phyloP scores from a whole-genome alignment of 30 jellyfish, hydroid and myxozoan genomes.

The Aurelia aurita region DNA sequence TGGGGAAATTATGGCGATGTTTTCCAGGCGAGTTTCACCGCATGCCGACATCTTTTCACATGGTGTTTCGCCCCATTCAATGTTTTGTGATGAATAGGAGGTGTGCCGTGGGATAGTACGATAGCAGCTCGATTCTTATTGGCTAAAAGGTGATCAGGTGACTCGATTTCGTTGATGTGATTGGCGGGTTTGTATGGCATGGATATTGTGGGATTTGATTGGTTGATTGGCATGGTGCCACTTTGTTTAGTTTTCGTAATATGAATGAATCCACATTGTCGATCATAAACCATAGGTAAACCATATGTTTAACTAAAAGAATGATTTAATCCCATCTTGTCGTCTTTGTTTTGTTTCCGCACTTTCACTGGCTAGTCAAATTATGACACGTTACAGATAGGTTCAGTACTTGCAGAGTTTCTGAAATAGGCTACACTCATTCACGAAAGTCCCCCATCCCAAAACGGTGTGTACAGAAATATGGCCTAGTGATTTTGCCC shows the following conservation, averaged over 20 bases:
- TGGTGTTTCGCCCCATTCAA: conserved; percentile 28
- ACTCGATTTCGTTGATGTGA: not conserved
- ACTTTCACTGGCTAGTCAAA: too few relatives aligned
- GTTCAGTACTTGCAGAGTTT: too few relatives aligned
- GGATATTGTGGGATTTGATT: conserved; percentile 22
- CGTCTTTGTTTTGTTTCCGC: too few relatives aligned
- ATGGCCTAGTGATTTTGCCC: too few relatives aligned
- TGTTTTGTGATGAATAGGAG: conserved; percentile 68
- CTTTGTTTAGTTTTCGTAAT: conserved; percentile 27
- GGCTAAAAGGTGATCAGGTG: conserved; percentile 2
- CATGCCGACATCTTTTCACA: conserved; percentile 33
- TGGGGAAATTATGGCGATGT: not conserved
- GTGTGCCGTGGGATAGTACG: conserved; percentile 77
- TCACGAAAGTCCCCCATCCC: too few relatives aligned
- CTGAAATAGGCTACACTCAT: too few relatives aligned
- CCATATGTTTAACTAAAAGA: not conserved
- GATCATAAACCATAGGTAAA: conserved; percentile 20
- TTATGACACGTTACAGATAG: too few relatives aligned
- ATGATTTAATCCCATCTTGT: too few relatives aligned
- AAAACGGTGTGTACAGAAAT: too few relatives aligned
- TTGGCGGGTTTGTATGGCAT: conserved; percentile 28
- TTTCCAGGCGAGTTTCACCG: conserved; percentile 5
- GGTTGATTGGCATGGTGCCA: conserved; percentile 27
- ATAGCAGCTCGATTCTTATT: conserved; percentile 1
- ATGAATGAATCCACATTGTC: conserved; percentile 33